phyloP scores from a whole-genome alignment of 1,140 invertebrate species.

The Rhagoletis zephyria region DNA sequence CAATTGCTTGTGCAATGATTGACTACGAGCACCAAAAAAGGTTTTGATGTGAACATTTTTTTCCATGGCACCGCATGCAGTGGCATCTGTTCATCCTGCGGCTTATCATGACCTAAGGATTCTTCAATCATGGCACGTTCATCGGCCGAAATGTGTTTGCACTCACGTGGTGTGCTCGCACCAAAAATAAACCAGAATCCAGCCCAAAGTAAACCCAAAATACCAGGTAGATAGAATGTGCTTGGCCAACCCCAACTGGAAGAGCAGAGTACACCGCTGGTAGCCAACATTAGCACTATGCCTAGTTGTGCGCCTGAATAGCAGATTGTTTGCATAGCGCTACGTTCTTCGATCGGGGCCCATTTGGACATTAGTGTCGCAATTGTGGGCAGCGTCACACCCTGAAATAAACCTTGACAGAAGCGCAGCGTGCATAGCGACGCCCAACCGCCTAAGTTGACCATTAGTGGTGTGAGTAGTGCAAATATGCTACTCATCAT shows the following conservation, averaged over 20 bases:
- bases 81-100: neutral
- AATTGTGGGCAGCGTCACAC: slow-evolving; percentile 84
- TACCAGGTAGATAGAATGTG: slow-evolving; percentile 44
- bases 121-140: slow-evolving; percentile 22
- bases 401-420: slow-evolving; percentile 84
- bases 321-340: slow-evolving; percentile 76
- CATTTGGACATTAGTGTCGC: slow-evolving; percentile 79
- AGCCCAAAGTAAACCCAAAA: neutral
- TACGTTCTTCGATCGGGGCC: slow-evolving; percentile 76
- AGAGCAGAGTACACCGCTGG: slow-evolving; percentile 61
- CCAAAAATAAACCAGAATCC: neutral
- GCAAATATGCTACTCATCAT: slow-evolving; percentile 76
- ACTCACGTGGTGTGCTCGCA: slow-evolving; percentile 31
- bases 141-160: neutral
- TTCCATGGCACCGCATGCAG: slow-evolving; percentile 78
- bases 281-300: slow-evolving; percentile 76
- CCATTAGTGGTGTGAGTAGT: slow-evolving; percentile 72
- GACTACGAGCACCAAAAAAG: slow-evolving; percentile 87
- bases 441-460: slow-evolving; percentile 76
- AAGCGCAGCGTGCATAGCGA: slow-evolving; percentile 78
- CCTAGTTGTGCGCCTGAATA: slow-evolving; percentile 82
- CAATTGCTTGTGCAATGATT: slow-evolving; percentile 92
- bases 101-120: neutral
- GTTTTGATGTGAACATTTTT: slow-evolving; percentile 80
- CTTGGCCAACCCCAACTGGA: slow-evolving; percentile 44